Conservation (phyloP, 2,113 vertebrate genomes). For the Danio rerio region DNA sequence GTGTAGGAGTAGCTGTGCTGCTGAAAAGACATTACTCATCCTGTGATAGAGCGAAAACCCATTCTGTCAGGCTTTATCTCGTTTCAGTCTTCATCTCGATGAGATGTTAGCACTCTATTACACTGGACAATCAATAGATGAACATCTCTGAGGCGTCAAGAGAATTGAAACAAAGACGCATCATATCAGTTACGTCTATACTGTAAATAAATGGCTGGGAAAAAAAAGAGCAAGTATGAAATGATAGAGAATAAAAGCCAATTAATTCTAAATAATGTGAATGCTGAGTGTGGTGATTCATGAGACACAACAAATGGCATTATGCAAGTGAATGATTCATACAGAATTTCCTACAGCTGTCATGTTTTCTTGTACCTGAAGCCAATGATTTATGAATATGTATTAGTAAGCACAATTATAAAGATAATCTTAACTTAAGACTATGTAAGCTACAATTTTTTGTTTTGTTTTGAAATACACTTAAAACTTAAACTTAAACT, state of each 20-base stretch:
- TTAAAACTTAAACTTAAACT: too few relatives aligned
- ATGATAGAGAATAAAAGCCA: neutral
- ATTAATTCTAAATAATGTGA: neutral
- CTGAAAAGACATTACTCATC: conserved; percentile 24
- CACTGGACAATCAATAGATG: neutral
- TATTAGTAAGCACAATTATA: neutral
- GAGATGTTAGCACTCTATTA: conserved; percentile 20
- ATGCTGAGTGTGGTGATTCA: neutral
- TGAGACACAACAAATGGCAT: neutral
- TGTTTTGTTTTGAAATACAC: too few relatives aligned
- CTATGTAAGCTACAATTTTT: neutral
- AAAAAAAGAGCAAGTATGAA: neutral
- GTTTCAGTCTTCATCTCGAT: conserved; percentile 10
- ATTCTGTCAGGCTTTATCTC: conserved; percentile 17
- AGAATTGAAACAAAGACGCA: neutral
- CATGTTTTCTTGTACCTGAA: neutral
- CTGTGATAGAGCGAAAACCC: conserved; percentile 18
- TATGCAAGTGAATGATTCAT: neutral
- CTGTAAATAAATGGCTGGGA: neutral
- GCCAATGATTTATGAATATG: neutral
- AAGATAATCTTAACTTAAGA: neutral
- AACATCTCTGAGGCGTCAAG: neutral
- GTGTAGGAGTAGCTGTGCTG: conserved; percentile 4
- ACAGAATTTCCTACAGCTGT: neutral
- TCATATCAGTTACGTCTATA: neutral